These are phyloP conservation scores for Rattus norvegicus DNA, from an alignment of 2,113 vertebrate genomes.

Conservation along the genomic window DNA sequence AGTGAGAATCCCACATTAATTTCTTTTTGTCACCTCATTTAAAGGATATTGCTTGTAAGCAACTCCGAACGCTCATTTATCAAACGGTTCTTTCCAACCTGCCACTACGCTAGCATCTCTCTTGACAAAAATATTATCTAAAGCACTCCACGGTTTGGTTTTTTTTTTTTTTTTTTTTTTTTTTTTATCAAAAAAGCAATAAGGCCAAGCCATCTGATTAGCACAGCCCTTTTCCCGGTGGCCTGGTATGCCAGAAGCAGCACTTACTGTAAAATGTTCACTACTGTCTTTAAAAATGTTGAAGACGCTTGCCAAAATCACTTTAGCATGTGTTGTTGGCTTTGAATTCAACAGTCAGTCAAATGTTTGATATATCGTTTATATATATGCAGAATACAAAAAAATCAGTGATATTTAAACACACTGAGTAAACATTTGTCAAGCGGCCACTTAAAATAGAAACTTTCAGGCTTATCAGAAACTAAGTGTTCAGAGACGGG, in stretches of 20 bases:
- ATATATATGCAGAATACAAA: too few species aligned
- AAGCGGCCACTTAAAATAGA: conserved; percentile 43
- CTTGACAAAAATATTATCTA: conserved; percentile 58
- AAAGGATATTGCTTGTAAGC: conserved; percentile 33
- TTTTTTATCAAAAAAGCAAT: conserved; percentile 61
- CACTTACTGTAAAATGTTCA: conserved; percentile 61
- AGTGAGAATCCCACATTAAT: background rate
- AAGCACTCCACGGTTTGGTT: conserved; percentile 13
- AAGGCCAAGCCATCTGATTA: conserved; percentile 68
- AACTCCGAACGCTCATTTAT: conserved; percentile 8
- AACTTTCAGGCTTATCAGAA: conserved; percentile 59
- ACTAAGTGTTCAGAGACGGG: conserved; percentile 1
- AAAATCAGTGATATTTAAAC: conserved; percentile 55
- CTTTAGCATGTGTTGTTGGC: conserved; percentile 63
- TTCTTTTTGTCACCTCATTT: conserved; percentile 11
- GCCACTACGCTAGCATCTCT: conserved; percentile 16
- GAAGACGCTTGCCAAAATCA: conserved; percentile 39
- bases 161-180: background rate
- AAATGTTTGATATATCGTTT: conserved; percentile 50
- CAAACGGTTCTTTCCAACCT: background rate
- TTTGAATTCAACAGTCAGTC: conserved; percentile 47
- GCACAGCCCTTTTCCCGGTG: conserved; percentile 54
- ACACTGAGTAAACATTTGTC: conserved; percentile 61
- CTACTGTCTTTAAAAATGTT: conserved; percentile 28
- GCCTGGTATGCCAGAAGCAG: conserved; percentile 44